phyloP scores from a whole-genome alignment of 2,888 invertebrate genomes.

The Andrena haemorrhoa region DNA sequence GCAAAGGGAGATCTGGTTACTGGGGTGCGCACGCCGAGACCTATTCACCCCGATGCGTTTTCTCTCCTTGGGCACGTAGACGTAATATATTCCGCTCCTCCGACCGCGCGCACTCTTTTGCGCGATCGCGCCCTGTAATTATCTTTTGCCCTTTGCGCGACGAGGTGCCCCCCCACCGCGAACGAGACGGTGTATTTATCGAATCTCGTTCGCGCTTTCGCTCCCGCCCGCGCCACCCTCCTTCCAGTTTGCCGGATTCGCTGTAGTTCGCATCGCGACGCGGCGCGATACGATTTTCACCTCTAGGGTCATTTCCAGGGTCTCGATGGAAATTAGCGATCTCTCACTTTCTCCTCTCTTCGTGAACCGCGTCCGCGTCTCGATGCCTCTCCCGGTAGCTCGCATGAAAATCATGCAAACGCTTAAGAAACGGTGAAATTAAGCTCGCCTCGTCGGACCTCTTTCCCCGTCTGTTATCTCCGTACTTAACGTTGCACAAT shows the following conservation, averaged over 20 bases:
- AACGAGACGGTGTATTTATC: slow-evolving; percentile 73
- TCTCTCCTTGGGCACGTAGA: slow-evolving; percentile 43
- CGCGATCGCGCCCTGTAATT: slow-evolving; percentile 60
- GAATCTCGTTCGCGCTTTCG: slow-evolving; percentile 35
- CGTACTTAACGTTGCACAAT: slow-evolving; percentile 49
- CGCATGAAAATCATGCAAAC: slow-evolving; percentile 13
- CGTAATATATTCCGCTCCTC: slow-evolving; percentile 59
- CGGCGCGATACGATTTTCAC: neutral
- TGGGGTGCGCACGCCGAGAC: slow-evolving; percentile 40
- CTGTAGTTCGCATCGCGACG: slow-evolving; percentile 15
- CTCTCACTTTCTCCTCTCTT: neutral
- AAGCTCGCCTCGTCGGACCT: slow-evolving; percentile 23
- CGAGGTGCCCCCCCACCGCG: slow-evolving; percentile 42
- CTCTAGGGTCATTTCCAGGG: neutral
- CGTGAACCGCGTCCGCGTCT: neutral
- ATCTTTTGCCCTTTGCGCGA: slow-evolving; percentile 59
- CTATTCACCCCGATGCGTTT: slow-evolving; percentile 52
- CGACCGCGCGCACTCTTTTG: slow-evolving; percentile 46
- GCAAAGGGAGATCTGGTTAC: slow-evolving; percentile 14
- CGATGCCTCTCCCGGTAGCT: neutral
- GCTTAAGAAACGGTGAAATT: slow-evolving; percentile 40
- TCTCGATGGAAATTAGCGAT: neutral
- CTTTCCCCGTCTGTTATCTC: slow-evolving; percentile 35
- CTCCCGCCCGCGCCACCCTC: neutral
- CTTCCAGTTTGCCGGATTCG: slow-evolving; percentile 24